Conservation (phyloP, 2,113 vertebrate genomes). For the Ceratotherium simum region DNA sequence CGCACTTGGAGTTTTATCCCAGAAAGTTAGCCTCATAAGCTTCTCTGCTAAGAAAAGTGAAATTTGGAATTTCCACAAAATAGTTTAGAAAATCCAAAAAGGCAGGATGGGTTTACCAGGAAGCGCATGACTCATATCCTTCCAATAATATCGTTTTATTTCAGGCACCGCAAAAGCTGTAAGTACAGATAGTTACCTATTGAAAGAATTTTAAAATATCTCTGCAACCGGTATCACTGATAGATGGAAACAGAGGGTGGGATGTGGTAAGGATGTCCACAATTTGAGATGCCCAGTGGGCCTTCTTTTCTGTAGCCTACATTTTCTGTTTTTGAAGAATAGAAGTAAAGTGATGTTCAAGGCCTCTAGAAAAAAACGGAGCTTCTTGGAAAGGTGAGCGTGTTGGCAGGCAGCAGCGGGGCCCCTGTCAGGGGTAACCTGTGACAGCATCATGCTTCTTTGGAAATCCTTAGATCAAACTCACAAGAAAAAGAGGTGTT, state of each 20-base stretch:
- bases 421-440: neutral
- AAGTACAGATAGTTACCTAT: slow-evolving; percentile 26
- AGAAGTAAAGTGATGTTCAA: neutral
- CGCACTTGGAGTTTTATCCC: neutral
- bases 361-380: slow-evolving; percentile 3
- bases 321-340: slow-evolving; percentile 52
- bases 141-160: slow-evolving; percentile 44
- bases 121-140: neutral
- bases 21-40: neutral
- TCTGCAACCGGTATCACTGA: neutral
- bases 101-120: neutral
- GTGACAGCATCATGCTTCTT: neutral
- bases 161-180: slow-evolving; percentile 39
- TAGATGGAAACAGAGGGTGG: neutral
- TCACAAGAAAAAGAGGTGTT: slow-evolving; percentile 38
- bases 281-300: neutral
- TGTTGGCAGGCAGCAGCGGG: neutral
- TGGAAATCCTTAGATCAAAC: slow-evolving; percentile 42
- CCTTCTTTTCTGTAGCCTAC: neutral
- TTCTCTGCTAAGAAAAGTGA: slow-evolving; percentile 3
- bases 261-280: neutral
- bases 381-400: slow-evolving; percentile 8
- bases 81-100: slow-evolving; percentile 31
- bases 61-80: neutral
- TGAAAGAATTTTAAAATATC: slow-evolving; percentile 32